These are phyloP conservation scores for Marasmarcha lunaedactyla DNA, from an alignment of 2,888 invertebrate species.

Conservation along the genomic window DNA sequence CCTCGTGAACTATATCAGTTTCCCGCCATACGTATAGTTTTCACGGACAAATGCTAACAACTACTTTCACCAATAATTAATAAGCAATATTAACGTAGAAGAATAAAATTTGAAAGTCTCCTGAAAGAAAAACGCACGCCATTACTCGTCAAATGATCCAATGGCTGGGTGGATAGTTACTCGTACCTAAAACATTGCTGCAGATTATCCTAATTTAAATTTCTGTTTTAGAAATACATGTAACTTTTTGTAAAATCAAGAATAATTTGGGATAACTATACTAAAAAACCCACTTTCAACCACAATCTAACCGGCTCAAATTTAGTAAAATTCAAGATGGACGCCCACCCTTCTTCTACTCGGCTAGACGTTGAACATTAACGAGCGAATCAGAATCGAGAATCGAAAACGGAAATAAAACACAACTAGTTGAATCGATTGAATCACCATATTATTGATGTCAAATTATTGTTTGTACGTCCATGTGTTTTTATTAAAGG, in stretches of 20 bases:
- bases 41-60: constrained; percentile 6
- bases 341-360: constrained; percentile 75
- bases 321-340: constrained; percentile 84
- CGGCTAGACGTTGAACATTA: neutral
- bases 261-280: constrained; percentile 45
- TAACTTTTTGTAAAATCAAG: constrained; percentile 58
- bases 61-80: neutral
- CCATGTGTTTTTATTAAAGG: too few species aligned
- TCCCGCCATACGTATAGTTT: constrained; percentile 7
- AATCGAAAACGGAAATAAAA: too few species aligned
- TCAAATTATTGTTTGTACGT: too few species aligned
- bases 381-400: too few species aligned
- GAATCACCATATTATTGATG: too few species aligned
- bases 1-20: neutral
- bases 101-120: constrained; percentile 66
- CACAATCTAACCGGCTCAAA: constrained; percentile 79
- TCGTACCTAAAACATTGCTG: constrained; percentile 82
- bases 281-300: constrained; percentile 66
- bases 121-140: constrained; percentile 75
- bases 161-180: constrained; percentile 48
- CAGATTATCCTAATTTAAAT: constrained; percentile 71
- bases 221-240: constrained; percentile 54
- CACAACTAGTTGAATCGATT: too few species aligned
- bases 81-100: constrained; percentile 16
- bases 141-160: constrained; percentile 72